Base-by-base conservation (phyloP, 2,888 invertebrate genomes). In the Chrysolina haemoptera region DNA sequence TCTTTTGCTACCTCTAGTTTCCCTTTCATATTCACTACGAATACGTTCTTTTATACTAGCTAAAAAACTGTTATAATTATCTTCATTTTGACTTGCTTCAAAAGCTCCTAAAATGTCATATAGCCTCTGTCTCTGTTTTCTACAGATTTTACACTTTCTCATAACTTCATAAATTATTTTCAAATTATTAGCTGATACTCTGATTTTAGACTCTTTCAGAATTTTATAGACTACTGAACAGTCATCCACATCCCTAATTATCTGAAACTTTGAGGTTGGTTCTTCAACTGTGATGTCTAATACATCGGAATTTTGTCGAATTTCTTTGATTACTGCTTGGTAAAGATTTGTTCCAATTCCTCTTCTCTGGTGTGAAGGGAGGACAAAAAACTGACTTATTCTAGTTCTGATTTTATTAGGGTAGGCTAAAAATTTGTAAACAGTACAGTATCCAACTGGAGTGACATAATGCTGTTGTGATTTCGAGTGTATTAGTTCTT, bases 391-490 rank as follows among this genome's bases (percentile, higher is more conserved):
- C 88, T 99, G 98, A 78, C 97, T 96, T 78, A 99, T 95, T 74
- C 99, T 91, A 5, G 98, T 96, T 41, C 99, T 91, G 68, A 92
- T 92, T 86, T 95, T 93, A 75, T 92, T 91, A 0, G 98, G 98
- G 88, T 98, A 98, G 1, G 96, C 95, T 87, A 96, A 99, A 89
- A 98, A 99, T 80, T 96, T 94, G 89, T 98, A 99, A 59, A 97
- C 94, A 0, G 97, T 96, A 66, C 95, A 93, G 88, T 96, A 98
- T 14, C 97, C 99, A 43, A 94, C 94, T 50, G 96, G 92, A 18
- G 94, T 94, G 84, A 94, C 95, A 69, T 91, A 90, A 11, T 87
- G 74, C 67, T 76, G 85, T 11, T 89, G 88, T 0, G 92, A 93
- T 76, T 91, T 90, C 71, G 91, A 89, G 9, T 90, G 90, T 75